Evolutionary conservation across 2,113 vertebrate genomes (phyloP), one percentile per base, ranked within the genome.

Genomic region (Hucho hucho): DNA sequence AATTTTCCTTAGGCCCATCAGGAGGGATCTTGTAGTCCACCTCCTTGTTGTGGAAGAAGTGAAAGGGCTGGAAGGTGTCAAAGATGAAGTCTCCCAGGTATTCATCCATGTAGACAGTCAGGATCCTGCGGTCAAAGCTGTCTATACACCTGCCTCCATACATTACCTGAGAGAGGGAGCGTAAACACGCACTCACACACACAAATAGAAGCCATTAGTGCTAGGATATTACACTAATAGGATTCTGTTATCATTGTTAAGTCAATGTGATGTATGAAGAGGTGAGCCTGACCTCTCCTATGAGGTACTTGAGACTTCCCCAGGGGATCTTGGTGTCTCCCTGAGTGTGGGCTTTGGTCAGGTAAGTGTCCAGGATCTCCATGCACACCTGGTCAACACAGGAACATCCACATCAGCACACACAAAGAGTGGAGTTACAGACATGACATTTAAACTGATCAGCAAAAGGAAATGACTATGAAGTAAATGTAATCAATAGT

Each of bases 41-140:
- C 0, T 95, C 93, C 20, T 94, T 87, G 0, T 93, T 94, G 56
- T 64, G 81, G 79, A 95, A 99, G 74, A 99, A 99, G 81, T 97
- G 94, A 74, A 98, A 99, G 0, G 81, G 85, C 63, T 94, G 96
- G 79, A 96, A 97, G 0, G 94, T 94, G 87, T 96, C 95, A 18
- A 98, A 98, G 9, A 99, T 86, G 85, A 98, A 98, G 79, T 98
- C 97, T 3, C 97, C 98, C 1, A 99, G 77, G 85, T 97, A 99
- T 81, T 99, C 97, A 0, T 98, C 94, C 96, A 98, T 98, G 86
- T 98, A 99, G 72, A 90, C 87, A 0, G 88, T 94, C n/a, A 99
- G 95, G 87, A 99, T 94, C 75, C 97, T 95, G 1, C 97, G 94
- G 79, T 99, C 98, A 5, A 98, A 99, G 93, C 97, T 97, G 71